phyloP scores from a whole-genome alignment of 2,797 vertebrate genomes.

The Mustela erminea region DNA sequence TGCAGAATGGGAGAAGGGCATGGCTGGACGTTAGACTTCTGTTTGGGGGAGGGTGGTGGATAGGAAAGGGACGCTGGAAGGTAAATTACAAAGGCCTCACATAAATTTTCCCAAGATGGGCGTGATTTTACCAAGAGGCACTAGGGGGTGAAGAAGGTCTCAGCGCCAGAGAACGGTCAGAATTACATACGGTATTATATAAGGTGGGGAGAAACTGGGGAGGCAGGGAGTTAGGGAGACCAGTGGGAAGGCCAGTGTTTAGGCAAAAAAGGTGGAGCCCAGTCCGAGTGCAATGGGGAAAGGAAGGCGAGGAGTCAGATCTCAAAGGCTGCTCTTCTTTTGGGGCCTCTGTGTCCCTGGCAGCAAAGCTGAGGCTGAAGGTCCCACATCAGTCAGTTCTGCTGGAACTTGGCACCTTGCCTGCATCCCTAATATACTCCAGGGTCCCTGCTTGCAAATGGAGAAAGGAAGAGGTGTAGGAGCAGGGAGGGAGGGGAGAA shows the following conservation, averaged over 20 bases:
- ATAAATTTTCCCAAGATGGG: background rate
- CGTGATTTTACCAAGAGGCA: background rate
- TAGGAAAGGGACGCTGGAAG: background rate
- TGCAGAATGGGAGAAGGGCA: background rate
- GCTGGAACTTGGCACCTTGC: background rate
- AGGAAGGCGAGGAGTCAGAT: slow-evolving; percentile 10
- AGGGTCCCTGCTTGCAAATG: background rate
- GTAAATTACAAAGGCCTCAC: background rate
- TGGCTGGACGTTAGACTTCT: background rate
- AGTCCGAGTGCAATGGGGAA: background rate
- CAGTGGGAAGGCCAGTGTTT: background rate
- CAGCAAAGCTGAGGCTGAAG: slow-evolving; percentile 32
- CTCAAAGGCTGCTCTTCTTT: background rate
- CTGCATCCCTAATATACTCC: background rate
- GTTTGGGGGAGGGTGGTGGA: no score
- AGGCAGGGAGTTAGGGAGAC: background rate
- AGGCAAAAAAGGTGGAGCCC: background rate
- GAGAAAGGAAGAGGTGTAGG: background rate
- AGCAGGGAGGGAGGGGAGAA: no score
- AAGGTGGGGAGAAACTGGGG: background rate
- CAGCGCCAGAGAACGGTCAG: background rate
- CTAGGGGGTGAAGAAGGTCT: background rate
- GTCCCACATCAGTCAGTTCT: slow-evolving; percentile 3
- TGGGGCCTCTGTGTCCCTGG: slow-evolving; percentile 34
- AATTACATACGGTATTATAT: background rate